These are phyloP conservation scores for Notolabrus celidotus DNA, from an alignment of 2,797 vertebrate genomes.

Conservation along the genomic window DNA sequence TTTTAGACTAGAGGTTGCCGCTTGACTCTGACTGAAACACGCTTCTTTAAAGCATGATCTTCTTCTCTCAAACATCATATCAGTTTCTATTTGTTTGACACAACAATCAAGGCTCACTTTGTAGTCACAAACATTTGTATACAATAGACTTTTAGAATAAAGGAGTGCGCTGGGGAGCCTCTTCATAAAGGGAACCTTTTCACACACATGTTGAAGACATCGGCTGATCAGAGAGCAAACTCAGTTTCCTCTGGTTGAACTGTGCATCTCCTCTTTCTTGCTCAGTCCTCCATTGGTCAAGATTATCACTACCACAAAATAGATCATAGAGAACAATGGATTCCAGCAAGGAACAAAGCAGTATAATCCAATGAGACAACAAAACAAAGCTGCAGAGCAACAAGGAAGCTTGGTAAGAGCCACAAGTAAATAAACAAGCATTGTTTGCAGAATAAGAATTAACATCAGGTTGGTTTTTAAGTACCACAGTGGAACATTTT, in stretches of 20 bases:
- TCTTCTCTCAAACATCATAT: conserved; percentile 41
- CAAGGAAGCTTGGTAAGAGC: conserved; percentile 40
- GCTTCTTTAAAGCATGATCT: conserved; percentile 52
- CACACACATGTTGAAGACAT: conserved; percentile 30
- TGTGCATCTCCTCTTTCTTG: conserved; percentile 19
- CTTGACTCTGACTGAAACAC: conserved; percentile 54
- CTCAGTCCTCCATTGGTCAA: conserved; percentile 21
- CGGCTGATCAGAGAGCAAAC: conserved; percentile 9
- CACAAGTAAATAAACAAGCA: conserved; percentile 46
- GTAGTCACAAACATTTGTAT: conserved; percentile 46
- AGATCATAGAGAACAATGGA: conserved; percentile 54
- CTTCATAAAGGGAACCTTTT: conserved; percentile 31
- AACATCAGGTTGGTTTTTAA: conserved; percentile 52
- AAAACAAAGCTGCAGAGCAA: conserved; percentile 53
- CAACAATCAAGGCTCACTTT: conserved; percentile 48
- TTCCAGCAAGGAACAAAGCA: conserved; percentile 60
- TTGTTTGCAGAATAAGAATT: conserved; percentile 38
- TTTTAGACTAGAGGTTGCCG: too few relatives aligned
- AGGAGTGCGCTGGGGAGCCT: conserved; percentile 13
- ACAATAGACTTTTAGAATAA: conserved; percentile 49
- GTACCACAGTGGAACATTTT: conserved; percentile 42
- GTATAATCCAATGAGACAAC: conserved; percentile 33
- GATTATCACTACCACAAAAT: conserved; percentile 51
- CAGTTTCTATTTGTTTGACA: conserved; percentile 45
- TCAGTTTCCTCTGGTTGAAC: conserved; percentile 28